These are phyloP conservation scores for Brenthis hecate DNA, from an alignment of 2,888 invertebrate genomes.

Conservation along the genomic window DNA sequence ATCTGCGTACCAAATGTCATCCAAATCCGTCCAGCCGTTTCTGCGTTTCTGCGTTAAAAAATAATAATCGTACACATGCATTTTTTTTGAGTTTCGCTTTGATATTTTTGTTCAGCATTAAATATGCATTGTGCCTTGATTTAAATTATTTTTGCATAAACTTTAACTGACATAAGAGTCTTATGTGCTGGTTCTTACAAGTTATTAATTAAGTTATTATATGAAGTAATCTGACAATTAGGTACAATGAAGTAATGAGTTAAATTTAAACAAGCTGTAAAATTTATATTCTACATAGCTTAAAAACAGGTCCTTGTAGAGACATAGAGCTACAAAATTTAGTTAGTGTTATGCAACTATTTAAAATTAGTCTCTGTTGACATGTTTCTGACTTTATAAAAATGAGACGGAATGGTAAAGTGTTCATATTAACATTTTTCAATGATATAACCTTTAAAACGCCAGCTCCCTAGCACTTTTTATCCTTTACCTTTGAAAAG, in stretches of 20 bases:
- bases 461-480: too few relatives aligned
- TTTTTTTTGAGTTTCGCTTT: too few relatives aligned
- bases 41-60: too few relatives aligned
- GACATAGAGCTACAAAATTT: constrained; percentile 66
- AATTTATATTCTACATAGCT: constrained; percentile 78
- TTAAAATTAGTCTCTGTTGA: constrained; percentile 23
- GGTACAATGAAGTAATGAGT: constrained; percentile 50
- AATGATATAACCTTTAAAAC: too few relatives aligned
- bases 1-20: too few relatives aligned
- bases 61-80: too few relatives aligned
- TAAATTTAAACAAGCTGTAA: constrained; percentile 77
- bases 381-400: constrained; percentile 8
- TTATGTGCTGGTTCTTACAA: background rate
- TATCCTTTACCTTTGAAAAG: too few relatives aligned
- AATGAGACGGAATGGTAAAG: background rate
- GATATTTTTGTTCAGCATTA: too few relatives aligned
- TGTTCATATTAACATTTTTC: too few relatives aligned
- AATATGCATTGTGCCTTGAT: background rate
- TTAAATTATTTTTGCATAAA: background rate
- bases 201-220: constrained; percentile 16
- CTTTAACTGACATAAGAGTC: background rate
- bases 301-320: constrained; percentile 73
- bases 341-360: constrained; percentile 60
- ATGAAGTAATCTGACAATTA: constrained; percentile 27
- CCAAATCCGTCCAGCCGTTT: too few relatives aligned